Percentiles rank a stretch among this genome's conserved stretches.
phyloP scores from a whole-genome alignment of 2,797 vertebrate genomes.

The Taenioides sp. region DNA sequence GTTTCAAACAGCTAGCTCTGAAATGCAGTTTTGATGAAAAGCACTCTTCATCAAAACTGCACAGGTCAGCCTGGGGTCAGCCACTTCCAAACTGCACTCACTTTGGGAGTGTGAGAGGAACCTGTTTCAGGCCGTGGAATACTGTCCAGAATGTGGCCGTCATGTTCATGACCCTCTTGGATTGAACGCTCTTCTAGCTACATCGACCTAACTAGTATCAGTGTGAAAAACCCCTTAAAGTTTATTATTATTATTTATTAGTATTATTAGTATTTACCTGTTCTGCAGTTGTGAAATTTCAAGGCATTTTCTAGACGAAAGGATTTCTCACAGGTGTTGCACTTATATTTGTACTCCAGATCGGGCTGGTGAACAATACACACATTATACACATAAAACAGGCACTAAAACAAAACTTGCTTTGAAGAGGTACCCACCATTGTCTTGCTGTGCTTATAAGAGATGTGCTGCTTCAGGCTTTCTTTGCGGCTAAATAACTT shows the following conservation, averaged over 20 bases:
- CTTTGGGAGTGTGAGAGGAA: too few species aligned
- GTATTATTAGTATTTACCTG: slow-evolving; percentile 77
- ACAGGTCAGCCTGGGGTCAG: too few species aligned
- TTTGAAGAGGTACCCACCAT: slow-evolving; percentile 72
- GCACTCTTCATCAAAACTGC: too few species aligned
- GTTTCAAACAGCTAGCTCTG: too few species aligned
- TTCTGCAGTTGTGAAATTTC: slow-evolving; percentile 97
- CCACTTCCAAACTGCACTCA: too few species aligned
- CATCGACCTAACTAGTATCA: too few species aligned
- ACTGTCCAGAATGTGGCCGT: too few species aligned
- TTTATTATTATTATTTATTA: background rate
- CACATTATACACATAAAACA: background rate
- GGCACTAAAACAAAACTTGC: too few species aligned
- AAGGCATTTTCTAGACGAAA: slow-evolving; percentile 94
- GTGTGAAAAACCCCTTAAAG: background rate
- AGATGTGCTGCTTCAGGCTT: slow-evolving; percentile 97
- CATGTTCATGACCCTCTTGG: too few species aligned
- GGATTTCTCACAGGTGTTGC: slow-evolving; percentile 91
- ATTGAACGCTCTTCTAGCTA: too few species aligned
- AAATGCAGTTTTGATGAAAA: too few species aligned
- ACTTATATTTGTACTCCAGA: slow-evolving; percentile 89
- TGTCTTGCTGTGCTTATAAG: slow-evolving; percentile 98
- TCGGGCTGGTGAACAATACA: slow-evolving; percentile 78
- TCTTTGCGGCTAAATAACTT: slow-evolving; percentile 98
- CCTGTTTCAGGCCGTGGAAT: too few species aligned